phyloP scores from a whole-genome alignment of 2,113 vertebrate species.

The Erythrolamprus reginae region DNA sequence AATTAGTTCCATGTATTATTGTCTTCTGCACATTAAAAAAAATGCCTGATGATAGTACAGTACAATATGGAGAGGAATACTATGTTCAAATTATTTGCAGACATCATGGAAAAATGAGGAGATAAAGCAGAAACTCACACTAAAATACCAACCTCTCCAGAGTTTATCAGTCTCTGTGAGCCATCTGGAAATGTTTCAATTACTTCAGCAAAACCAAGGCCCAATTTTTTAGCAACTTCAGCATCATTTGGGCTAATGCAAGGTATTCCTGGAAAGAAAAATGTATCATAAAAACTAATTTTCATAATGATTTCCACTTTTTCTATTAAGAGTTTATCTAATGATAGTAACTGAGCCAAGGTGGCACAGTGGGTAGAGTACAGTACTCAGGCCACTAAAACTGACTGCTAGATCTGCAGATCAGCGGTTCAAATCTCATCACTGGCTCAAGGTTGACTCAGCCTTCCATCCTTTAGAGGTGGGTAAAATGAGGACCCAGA shows the following conservation, averaged over 20 bases:
- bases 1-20: background rate
- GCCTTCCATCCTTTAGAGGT: no score
- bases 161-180: slow-evolving; percentile 77
- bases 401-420: no score
- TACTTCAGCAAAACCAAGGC: slow-evolving; percentile 75
- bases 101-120: background rate
- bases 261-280: slow-evolving; percentile 76
- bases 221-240: slow-evolving; percentile 72
- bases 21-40: background rate
- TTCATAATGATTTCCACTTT: background rate
- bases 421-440: no score
- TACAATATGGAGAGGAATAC: background rate
- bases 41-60: background rate
- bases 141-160: slow-evolving; percentile 76
- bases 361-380: no score
- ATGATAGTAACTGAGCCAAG: background rate
- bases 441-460: no score
- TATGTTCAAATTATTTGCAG: background rate
- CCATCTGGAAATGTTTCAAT: slow-evolving; percentile 71
- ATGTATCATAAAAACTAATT: background rate
- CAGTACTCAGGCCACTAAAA: no score
- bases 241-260: slow-evolving; percentile 76
- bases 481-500: no score
- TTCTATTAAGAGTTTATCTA: background rate
- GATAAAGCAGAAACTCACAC: slow-evolving; percentile 9